Conservation (phyloP, 1,140 invertebrate genomes). For the Cardiocondyla obscurior region DNA sequence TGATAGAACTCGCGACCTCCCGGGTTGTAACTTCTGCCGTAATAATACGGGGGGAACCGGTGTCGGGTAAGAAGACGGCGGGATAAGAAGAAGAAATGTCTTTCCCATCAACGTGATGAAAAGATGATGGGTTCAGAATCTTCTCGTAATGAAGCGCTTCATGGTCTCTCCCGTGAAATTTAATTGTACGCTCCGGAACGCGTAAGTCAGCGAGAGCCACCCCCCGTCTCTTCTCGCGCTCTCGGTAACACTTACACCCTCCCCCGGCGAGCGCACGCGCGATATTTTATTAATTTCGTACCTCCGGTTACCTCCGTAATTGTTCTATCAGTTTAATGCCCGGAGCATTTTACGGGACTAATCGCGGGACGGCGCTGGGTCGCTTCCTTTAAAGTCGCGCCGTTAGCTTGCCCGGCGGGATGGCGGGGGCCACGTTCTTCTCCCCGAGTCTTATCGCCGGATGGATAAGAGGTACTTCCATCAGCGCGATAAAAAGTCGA, state of each 20-base stretch:
- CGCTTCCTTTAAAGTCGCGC: slow-evolving; percentile 17
- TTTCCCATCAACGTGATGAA: slow-evolving; percentile 51
- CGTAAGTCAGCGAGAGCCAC: neutral
- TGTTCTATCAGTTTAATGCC: slow-evolving; percentile 38
- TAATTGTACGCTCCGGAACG: slow-evolving; percentile 43
- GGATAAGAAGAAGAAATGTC: slow-evolving; percentile 57
- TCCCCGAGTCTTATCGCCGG: slow-evolving; percentile 42
- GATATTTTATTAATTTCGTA: slow-evolving; percentile 54
- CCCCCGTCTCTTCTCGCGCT: neutral
- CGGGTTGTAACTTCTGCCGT: slow-evolving; percentile 22
- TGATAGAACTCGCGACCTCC: slow-evolving; percentile 12
- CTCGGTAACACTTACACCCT: neutral
- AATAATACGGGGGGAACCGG: slow-evolving; percentile 12
- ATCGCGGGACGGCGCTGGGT: neutral
- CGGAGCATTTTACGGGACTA: slow-evolving; percentile 29
- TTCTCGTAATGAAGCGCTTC: slow-evolving; percentile 51
- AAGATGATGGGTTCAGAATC: slow-evolving; percentile 53
- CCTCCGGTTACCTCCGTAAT: slow-evolving; percentile 38
- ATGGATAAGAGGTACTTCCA: slow-evolving; percentile 43
- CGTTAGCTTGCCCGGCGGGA: neutral
- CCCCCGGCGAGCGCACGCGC: neutral
- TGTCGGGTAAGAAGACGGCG: slow-evolving; percentile 24
- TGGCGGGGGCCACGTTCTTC: neutral
- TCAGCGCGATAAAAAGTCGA: slow-evolving; percentile 60
- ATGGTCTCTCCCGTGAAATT: slow-evolving; percentile 50